phyloP scores from a whole-genome alignment of 2,113 vertebrate genomes.

The Indri indri region DNA sequence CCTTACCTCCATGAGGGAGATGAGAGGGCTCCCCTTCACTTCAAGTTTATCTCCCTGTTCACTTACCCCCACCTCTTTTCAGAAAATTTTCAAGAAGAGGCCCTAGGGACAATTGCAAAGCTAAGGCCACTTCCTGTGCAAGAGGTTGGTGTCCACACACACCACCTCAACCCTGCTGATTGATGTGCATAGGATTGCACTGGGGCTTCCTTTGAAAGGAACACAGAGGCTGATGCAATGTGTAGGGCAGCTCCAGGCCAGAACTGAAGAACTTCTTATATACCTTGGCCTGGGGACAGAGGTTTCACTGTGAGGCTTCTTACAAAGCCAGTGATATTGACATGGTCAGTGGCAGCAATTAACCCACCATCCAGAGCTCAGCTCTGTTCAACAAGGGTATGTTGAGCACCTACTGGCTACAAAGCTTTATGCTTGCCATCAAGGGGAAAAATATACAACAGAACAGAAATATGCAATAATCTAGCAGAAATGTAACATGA shows the following conservation, averaged over 20 bases:
- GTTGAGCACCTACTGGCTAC: neutral
- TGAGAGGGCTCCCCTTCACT: neutral
- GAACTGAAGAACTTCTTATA: conserved; percentile 14
- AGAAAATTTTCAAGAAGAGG: conserved; percentile 42
- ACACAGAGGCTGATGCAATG: conserved; percentile 43
- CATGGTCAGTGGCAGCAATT: neutral
- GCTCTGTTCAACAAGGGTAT: neutral
- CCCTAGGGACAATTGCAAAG: conserved; percentile 43
- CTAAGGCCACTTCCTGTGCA: conserved; percentile 67
- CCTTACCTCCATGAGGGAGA: neutral
- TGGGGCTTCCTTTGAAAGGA: conserved; percentile 55
- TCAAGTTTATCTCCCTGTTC: neutral
- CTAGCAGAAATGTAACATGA: conserved; percentile 37
- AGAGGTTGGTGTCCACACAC: conserved; percentile 63
- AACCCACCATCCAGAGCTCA: neutral
- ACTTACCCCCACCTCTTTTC: neutral
- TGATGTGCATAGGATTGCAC: conserved; percentile 53
- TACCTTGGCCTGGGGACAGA: neutral
- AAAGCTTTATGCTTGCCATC: neutral
- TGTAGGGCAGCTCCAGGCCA: neutral
- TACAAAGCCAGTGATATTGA: neutral
- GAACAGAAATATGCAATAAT: neutral
- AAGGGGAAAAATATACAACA: neutral
- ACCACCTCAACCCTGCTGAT: conserved; percentile 37
- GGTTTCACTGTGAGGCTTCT: neutral